Evolutionary conservation across 1,140 invertebrate species (phyloP), one percentile per base, ranked within the genome.

Genomic region (Leptopilina boulardi): DNA sequence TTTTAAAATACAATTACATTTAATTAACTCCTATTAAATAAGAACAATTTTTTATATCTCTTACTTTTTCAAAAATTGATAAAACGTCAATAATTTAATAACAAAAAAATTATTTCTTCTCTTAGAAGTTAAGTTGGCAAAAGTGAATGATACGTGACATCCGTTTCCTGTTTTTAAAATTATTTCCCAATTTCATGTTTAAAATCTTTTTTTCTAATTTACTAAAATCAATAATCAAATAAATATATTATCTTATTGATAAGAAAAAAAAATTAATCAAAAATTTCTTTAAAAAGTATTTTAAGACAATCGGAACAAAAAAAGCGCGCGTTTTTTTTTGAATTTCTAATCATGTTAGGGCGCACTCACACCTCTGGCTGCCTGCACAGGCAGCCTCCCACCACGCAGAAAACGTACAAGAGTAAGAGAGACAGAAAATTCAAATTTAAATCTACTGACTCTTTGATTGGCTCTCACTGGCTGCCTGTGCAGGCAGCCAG

Each of bases 161-260:
- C 51, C 44, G 47, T 56, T 72, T 77, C 70, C 18, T 54, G 19
- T 18, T 42, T 42, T 75, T 34, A 42, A 38, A 44, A 59, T 23
- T 15, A 18, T 18, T 51, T 18, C 47, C 15, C 47, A 18, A 1
- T 51, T 18, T 18, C 1, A 18, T 0, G 3, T 0, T 3, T n/a
- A 18, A 51, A 51, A n/a, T 18, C 8, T 5, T 51, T 18, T 18
- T 51, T n/a, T 51, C 13, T 38, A 51, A 18, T 51, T 18, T 18
- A 51, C n/a, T 5, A 51, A n/a, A n/a, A 51, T 3, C 6, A 18
- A 18, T 4, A 1, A 51, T 4, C 13, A n/a, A 15, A 44, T 18
- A 51, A 51, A 18, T 2, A 18, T 51, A 8, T 18, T 18, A n/a
- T 51, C n/a, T 38, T 9, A 38, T 38, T 6, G 9, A 38, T 38